These are phyloP conservation scores for Peromyscus eremicus DNA, from an alignment of 2,797 vertebrate genomes.

Conservation along the genomic window DNA sequence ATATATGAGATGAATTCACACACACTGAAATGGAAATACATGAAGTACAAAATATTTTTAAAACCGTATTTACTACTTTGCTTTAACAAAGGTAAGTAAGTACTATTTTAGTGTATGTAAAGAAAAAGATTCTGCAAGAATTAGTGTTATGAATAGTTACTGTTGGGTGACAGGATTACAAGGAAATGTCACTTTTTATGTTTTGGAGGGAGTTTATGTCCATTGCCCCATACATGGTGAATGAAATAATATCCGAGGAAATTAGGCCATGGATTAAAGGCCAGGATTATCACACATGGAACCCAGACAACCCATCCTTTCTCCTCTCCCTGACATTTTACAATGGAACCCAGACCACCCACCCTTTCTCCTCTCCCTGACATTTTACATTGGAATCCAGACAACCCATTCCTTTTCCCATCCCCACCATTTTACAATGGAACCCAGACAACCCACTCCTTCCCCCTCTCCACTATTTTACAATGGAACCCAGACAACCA, in stretches of 20 bases:
- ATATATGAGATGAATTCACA: neutral
- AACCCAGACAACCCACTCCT: neutral
- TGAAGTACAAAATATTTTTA: neutral
- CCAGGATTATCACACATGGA: neutral
- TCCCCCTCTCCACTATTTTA: neutral
- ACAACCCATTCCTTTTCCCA: no score
- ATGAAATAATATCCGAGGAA: conserved; percentile 33
- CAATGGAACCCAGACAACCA: neutral
- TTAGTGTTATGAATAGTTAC: neutral
- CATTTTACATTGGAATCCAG: no score
- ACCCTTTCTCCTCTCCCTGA: no score
- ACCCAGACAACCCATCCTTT: neutral
- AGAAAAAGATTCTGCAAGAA: conserved; percentile 7
- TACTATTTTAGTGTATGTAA: neutral
- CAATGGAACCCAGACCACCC: no score
- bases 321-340: no score
- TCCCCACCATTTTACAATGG: no score
- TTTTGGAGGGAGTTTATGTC: conserved; percentile 6
- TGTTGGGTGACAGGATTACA: neutral
- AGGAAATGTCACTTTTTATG: neutral
- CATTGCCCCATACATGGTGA: neutral
- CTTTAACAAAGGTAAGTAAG: conserved; percentile 26
- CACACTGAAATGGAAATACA: neutral
- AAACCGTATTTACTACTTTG: neutral
- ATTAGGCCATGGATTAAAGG: neutral